These are phyloP conservation scores for Gymnodraco acuticeps DNA, from an alignment of 2,797 vertebrate genomes.

Conservation along the genomic window DNA sequence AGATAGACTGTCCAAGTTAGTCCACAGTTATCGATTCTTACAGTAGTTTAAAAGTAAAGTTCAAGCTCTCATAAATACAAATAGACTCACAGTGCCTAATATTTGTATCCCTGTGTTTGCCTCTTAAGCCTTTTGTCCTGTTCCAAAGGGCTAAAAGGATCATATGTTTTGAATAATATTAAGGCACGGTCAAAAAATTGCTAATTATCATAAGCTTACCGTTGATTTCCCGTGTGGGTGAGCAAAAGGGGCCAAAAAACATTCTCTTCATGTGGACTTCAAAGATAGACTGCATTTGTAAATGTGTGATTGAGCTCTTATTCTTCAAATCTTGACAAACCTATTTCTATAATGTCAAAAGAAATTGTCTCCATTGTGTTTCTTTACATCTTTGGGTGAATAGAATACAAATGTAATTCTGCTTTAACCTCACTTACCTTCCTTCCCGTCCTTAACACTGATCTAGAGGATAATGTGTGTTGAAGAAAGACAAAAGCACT, in stretches of 20 bases:
- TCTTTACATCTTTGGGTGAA: slow-evolving; percentile 43
- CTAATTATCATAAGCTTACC: no score
- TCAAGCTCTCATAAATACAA: slow-evolving; percentile 46
- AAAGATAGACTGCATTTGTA: no score
- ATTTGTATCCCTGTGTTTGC: slow-evolving; percentile 44
- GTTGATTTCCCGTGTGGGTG: no score
- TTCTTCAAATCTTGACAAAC: slow-evolving; percentile 39
- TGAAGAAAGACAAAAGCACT: slow-evolving; percentile 53
- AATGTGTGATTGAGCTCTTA: no score
- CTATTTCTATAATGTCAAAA: slow-evolving; percentile 23
- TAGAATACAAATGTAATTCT: slow-evolving; percentile 62
- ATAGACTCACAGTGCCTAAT: background rate
- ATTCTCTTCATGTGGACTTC: no score
- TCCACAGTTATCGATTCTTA: slow-evolving; percentile 30
- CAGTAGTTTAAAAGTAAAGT: slow-evolving; percentile 44
- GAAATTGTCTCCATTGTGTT: background rate
- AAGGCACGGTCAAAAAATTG: background rate
- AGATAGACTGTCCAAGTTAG: slow-evolving; percentile 46
- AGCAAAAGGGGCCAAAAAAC: no score
- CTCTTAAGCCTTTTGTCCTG: slow-evolving; percentile 11
- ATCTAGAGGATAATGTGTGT: slow-evolving; percentile 47
- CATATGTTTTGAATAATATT: slow-evolving; percentile 32
- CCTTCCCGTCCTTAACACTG: slow-evolving; percentile 42
- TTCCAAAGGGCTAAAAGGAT: slow-evolving; percentile 24
- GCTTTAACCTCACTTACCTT: slow-evolving; percentile 32